Base-by-base conservation (phyloP, 2,113 vertebrate species). In the Muntiacus muntjak region DNA sequence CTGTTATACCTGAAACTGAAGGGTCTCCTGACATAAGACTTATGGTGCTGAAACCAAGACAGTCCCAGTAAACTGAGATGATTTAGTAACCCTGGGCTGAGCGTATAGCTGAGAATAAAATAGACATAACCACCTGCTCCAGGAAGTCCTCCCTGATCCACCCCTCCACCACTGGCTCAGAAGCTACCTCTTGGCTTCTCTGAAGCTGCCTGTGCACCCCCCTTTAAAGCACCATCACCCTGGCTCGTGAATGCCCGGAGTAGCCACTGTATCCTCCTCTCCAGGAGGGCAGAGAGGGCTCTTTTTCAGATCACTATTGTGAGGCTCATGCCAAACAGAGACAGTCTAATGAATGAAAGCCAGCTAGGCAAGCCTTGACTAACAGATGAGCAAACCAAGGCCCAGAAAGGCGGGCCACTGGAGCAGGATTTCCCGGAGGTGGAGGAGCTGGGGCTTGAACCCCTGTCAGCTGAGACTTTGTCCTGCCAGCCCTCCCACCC, bases 401-500 rank as follows among this genome's bases (percentile, higher is more conserved):
- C 43, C 43, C 52, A 23, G 52, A 71, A 16, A 21, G 33, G 26
- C 0, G 0, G 85, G 25, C 43, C 0, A 11, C 92, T 78, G 82
- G 0, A 4, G 86, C 28, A 9, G 90, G 94, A 78, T 64, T 81
- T 90, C 87, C 95, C 33, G 52, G 78, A 55, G 2, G 26, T 4
- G 45, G 64, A 36, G 55, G 45, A 78, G 26, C 83, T 40, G 0
- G 43, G 76, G 6, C 30, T 84, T 10, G 83, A 94, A 36, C 92
- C 64, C 11, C 1, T 0, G 2, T 15, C 28, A 5, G 13, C 2
- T 0, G 16, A 21, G 74, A 10, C 17, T 8, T 36, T 16, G 21
- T 60, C 54, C 47, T 9, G 74, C 1, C 40, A 14, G 7, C 47
- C 85, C 81, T 94, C 79, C 5, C 0, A 0, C 43, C 4, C 15